Percentiles rank a stretch among this genome's conserved stretches.
Evolutionary conservation across 2,888 invertebrate genomes (phyloP).

Genomic region (Myopa testacea): DNA sequence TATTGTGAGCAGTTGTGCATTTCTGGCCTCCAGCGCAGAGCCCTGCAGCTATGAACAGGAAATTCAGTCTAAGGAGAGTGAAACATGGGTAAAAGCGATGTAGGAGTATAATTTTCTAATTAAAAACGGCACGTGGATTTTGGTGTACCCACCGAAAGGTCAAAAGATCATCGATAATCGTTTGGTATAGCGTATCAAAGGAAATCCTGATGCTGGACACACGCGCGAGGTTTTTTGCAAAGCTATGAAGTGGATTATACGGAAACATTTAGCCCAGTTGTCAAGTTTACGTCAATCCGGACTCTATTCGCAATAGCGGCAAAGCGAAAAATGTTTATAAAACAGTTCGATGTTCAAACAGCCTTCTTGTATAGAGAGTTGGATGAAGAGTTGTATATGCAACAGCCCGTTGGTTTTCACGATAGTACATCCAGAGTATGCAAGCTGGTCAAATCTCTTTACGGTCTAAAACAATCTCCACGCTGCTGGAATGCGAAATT

Average conservation of each 20-base stretch:
- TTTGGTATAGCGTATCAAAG: background rate
- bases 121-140: background rate
- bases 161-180: background rate
- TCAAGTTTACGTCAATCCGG: conserved; percentile 49
- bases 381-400: conserved; percentile 39
- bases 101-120: background rate
- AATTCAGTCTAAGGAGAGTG: conserved; percentile 25
- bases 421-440: conserved; percentile 45
- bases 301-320: conserved; percentile 43
- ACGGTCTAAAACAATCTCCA: conserved; percentile 48
- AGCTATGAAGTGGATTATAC: conserved; percentile 50
- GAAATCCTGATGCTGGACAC: background rate
- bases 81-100: background rate
- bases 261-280: conserved; percentile 57
- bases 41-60: conserved; percentile 30
- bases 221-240: conserved; percentile 8
- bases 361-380: conserved; percentile 43
- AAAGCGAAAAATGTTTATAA: conserved; percentile 35
- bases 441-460: conserved; percentile 45
- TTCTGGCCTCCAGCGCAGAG: conserved; percentile 21
- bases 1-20: conserved; percentile 19
- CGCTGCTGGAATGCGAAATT: conserved; percentile 50
- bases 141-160: background rate
- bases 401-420: conserved; percentile 40
- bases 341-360: conserved; percentile 46